Evolutionary conservation across 2,113 vertebrate species (phyloP).

Genomic region (Orientallactaga bullata): DNA sequence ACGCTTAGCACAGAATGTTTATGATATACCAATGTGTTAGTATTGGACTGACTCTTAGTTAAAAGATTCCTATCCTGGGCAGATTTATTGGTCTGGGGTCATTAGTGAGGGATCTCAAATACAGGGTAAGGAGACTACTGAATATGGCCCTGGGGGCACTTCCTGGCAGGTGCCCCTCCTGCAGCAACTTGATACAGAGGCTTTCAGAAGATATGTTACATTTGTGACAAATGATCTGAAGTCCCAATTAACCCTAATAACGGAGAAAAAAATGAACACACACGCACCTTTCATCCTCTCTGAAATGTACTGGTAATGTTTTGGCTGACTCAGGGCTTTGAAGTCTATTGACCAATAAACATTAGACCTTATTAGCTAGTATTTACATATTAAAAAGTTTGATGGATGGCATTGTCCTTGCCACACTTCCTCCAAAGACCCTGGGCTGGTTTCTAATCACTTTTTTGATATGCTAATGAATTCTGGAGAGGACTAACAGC

Average conservation of each 20-base stretch:
- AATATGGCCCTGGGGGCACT: background rate
- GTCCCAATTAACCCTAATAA: constrained; percentile 35
- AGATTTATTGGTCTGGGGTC: background rate
- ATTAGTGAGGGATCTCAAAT: background rate
- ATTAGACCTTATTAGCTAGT: constrained; percentile 52
- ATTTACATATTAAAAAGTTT: constrained; percentile 65
- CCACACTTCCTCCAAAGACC: background rate
- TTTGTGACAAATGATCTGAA: constrained; percentile 62
- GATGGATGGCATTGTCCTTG: constrained; percentile 27
- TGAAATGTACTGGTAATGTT: constrained; percentile 67
- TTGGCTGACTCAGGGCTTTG: constrained; percentile 61
- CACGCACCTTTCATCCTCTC: constrained; percentile 43
- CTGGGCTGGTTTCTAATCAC: constrained; percentile 1
- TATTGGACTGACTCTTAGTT: background rate
- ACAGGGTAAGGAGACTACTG: background rate
- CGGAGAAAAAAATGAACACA: background rate
- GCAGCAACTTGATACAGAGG: background rate
- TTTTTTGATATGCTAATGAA: constrained; percentile 64
- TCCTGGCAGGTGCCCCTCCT: background rate
- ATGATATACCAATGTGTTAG: background rate
- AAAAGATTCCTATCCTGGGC: background rate
- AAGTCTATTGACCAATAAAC: constrained; percentile 55
- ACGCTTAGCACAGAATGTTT: constrained; percentile 20
- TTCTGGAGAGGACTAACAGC: background rate
- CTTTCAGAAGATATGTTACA: background rate